Percentiles rank a stretch among this genome's conserved stretches.
Conservation (phyloP, 1,140 invertebrate species). For the Platyscapa corneri region DNA sequence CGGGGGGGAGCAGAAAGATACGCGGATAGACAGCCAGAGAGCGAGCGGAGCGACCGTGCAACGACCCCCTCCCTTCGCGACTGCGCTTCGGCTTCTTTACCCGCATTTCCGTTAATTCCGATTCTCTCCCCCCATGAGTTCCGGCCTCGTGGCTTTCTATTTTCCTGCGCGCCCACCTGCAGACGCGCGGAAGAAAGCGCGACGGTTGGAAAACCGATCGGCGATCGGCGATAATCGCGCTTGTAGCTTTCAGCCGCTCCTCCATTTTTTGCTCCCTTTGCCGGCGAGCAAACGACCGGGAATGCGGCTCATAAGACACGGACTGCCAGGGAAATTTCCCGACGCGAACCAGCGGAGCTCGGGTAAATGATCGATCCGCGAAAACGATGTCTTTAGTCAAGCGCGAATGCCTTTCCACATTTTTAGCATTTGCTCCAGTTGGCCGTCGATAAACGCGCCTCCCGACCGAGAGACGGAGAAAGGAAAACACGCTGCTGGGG, state of each 20-base stretch:
- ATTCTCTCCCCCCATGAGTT: not conserved
- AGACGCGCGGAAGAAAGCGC: too few species aligned
- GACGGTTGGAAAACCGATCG: not conserved
- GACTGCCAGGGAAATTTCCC: too few species aligned
- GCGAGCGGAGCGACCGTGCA: not conserved
- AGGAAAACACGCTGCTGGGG: not conserved
- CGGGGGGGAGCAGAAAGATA: not conserved
- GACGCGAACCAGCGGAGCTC: too few species aligned
- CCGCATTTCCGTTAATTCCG: conserved; percentile 3
- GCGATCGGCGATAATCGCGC: conserved; percentile 13
- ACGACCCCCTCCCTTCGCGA: not conserved
- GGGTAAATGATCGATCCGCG: too few species aligned
- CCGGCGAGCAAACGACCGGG: not conserved
- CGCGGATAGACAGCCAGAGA: not conserved
- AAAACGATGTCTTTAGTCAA: too few species aligned
- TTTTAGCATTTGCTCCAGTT: too few species aligned
- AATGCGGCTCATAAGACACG: too few species aligned
- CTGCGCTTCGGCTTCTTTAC: conserved; percentile 22
- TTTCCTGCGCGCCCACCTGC: not conserved
- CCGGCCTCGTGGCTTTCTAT: not conserved
- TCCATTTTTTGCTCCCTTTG: not conserved
- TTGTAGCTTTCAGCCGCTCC: not conserved
- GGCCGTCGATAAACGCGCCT: too few species aligned
- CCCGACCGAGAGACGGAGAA: not conserved
- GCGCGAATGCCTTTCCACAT: too few species aligned